These are phyloP conservation scores for Yponomeuta cagnagella DNA, from an alignment of 2,888 invertebrate species.

Conservation along the genomic window DNA sequence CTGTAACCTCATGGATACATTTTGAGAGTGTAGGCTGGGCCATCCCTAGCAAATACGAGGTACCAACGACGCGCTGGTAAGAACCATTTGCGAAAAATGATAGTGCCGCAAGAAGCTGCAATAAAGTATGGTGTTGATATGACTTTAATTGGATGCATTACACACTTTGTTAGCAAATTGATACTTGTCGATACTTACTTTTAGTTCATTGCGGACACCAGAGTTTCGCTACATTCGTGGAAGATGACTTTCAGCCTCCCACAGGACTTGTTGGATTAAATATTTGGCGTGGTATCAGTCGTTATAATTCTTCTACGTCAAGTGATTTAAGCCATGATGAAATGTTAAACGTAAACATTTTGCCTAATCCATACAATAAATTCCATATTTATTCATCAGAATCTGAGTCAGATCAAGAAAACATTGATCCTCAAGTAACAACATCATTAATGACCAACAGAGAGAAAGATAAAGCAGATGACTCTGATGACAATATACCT, in stretches of 20 bases:
- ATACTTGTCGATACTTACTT: neutral
- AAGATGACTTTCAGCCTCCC: neutral
- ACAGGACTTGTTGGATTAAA: neutral
- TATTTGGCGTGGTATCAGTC: no score
- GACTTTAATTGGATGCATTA: no score
- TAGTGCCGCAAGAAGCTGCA: neutral
- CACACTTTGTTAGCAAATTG: no score
- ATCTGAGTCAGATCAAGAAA: slow-evolving; percentile 7
- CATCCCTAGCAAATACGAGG: neutral
- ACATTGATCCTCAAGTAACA: neutral
- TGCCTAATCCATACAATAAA: neutral
- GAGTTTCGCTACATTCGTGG: neutral
- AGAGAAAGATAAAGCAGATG: neutral
- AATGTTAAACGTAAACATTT: neutral
- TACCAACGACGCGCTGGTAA: neutral
- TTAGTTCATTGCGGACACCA: neutral
- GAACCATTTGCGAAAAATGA: neutral
- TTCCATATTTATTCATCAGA: neutral
- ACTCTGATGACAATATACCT: slow-evolving; percentile 9
- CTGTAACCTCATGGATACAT: neutral
- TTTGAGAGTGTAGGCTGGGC: neutral
- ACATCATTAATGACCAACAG: neutral
- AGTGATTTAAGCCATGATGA: neutral
- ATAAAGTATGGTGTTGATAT: neutral
- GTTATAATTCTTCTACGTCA: neutral